Conservation (phyloP, 2,888 invertebrate genomes). For the Scaptomyza cyrtandrae region DNA sequence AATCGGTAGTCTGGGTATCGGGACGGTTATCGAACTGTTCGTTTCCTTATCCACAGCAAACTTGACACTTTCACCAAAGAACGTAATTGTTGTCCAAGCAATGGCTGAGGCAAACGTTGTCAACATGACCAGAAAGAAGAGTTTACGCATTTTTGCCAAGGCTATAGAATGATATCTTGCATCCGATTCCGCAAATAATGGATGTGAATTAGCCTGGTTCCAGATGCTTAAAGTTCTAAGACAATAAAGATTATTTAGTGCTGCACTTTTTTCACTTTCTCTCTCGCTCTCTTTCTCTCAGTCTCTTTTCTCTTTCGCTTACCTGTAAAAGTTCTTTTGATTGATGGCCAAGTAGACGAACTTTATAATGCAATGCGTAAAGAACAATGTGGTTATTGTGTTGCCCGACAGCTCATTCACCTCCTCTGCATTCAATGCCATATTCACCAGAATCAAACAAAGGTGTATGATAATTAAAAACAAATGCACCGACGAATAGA, state of each 20-base stretch:
- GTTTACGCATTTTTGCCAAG: slow-evolving; percentile 90
- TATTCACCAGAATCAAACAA: slow-evolving; percentile 87
- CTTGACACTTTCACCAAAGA: slow-evolving; percentile 91
- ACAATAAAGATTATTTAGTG: background rate
- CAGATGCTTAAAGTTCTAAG: slow-evolving; percentile 90
- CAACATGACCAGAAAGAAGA: slow-evolving; percentile 88
- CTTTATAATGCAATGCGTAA: slow-evolving; percentile 91
- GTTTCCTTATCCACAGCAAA: slow-evolving; percentile 88
- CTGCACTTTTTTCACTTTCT: no score
- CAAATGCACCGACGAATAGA: slow-evolving; percentile 87
- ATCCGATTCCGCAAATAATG: slow-evolving; percentile 93
- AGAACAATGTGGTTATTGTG: slow-evolving; percentile 92
- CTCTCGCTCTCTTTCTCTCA: background rate
- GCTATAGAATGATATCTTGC: slow-evolving; percentile 90
- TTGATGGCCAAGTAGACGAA: slow-evolving; percentile 89
- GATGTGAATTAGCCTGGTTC: slow-evolving; percentile 94
- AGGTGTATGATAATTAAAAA: slow-evolving; percentile 88
- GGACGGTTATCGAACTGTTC: slow-evolving; percentile 88
- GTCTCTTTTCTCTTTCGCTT: slow-evolving; percentile 41
- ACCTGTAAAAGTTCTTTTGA: slow-evolving; percentile 91
- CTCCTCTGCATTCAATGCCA: slow-evolving; percentile 90
- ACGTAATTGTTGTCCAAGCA: slow-evolving; percentile 92
- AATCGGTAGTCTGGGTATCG: slow-evolving; percentile 90
- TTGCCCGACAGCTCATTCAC: slow-evolving; percentile 91
- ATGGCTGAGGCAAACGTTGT: slow-evolving; percentile 87